A percentile compares a stretch with the other conserved stretches of the same genome.
These are phyloP conservation scores for Scomber colias DNA, from an alignment of 2,113 vertebrate species.

Conservation along the genomic window DNA sequence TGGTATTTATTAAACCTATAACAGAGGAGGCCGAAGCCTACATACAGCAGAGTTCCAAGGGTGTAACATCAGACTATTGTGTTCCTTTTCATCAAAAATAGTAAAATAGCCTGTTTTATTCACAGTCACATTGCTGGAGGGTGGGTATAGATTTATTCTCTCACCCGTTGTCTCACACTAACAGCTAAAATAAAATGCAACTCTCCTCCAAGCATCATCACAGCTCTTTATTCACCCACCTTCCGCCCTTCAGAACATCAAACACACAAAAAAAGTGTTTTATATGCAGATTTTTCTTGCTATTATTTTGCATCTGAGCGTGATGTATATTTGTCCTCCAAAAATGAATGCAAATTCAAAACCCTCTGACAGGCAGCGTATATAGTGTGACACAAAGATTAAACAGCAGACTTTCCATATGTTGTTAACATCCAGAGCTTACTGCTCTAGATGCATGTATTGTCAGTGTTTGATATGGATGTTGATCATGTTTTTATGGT, in stretches of 20 bases:
- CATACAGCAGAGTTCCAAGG: conserved; percentile 12
- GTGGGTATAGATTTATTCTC: conserved; percentile 33
- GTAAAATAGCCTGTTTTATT: conserved; percentile 35
- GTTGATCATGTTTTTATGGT: not conserved
- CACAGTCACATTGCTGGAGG: conserved; percentile 24
- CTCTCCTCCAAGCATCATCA: not conserved
- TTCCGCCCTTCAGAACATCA: conserved; percentile 22
- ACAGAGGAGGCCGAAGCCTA: conserved; percentile 29
- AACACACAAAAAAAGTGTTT: conserved; percentile 31
- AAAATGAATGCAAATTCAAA: conserved; percentile 23
- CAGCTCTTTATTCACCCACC: not conserved
- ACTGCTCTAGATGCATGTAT: not conserved
- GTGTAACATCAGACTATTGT: conserved; percentile 56
- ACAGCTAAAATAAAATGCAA: conserved; percentile 25
- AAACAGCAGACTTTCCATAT: conserved; percentile 7
- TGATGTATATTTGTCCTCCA: conserved; percentile 1
- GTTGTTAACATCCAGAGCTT: not conserved
- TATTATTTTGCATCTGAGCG: conserved; percentile 37
- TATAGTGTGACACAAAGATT: not conserved
- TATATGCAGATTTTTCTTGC: conserved; percentile 46
- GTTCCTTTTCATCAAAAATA: conserved; percentile 8
- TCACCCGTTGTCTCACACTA: conserved; percentile 15
- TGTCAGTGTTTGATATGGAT: not conserved
- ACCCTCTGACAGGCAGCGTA: not conserved
- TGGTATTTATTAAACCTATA: conserved; percentile 42